Percentiles rank a stretch among this genome's conserved stretches.
These are phyloP conservation scores for Chaunax sp. DNA, from an alignment of 2,797 vertebrate genomes.

Conservation along the genomic window DNA sequence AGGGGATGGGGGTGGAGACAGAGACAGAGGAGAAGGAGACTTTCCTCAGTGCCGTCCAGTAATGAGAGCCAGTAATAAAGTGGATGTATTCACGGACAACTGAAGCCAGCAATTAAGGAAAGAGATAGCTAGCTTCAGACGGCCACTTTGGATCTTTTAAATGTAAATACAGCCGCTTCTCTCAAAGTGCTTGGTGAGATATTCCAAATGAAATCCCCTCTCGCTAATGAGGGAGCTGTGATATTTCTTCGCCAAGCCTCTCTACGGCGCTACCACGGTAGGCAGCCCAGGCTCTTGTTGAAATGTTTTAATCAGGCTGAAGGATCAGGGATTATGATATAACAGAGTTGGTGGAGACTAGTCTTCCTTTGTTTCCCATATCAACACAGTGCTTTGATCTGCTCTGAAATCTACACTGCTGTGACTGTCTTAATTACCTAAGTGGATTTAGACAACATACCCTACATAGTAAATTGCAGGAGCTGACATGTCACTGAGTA, in stretches of 20 bases:
- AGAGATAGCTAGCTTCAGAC: constrained; percentile 81
- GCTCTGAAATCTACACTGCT: constrained; percentile 71
- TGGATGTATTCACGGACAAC: constrained; percentile 83
- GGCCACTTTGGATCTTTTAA: constrained; percentile 86
- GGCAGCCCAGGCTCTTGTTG: constrained; percentile 72
- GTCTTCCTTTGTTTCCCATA: constrained; percentile 77
- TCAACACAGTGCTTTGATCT: constrained; percentile 77
- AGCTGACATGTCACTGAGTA: constrained; percentile 70
- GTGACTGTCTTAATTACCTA: constrained; percentile 80
- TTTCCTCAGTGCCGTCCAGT: constrained; percentile 70
- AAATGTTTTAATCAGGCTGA: constrained; percentile 83
- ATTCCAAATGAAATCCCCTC: constrained; percentile 83
- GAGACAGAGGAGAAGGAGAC: constrained; percentile 54
- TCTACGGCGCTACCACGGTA: constrained; percentile 64
- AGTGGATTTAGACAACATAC: constrained; percentile 75
- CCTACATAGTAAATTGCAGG: constrained; percentile 70
- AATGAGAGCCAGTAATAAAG: constrained; percentile 85
- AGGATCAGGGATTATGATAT: constrained; percentile 82
- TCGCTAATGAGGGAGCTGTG: constrained; percentile 86
- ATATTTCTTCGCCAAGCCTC: constrained; percentile 75
- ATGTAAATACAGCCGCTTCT: constrained; percentile 85
- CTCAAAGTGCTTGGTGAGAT: constrained; percentile 81
- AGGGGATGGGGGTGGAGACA: constrained; percentile 23
- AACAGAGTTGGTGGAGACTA: constrained; percentile 77
- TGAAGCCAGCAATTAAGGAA: constrained; percentile 86